Base-by-base conservation (phyloP, 1,140 invertebrate genomes). In the Globodera ellingtonae region DNA sequence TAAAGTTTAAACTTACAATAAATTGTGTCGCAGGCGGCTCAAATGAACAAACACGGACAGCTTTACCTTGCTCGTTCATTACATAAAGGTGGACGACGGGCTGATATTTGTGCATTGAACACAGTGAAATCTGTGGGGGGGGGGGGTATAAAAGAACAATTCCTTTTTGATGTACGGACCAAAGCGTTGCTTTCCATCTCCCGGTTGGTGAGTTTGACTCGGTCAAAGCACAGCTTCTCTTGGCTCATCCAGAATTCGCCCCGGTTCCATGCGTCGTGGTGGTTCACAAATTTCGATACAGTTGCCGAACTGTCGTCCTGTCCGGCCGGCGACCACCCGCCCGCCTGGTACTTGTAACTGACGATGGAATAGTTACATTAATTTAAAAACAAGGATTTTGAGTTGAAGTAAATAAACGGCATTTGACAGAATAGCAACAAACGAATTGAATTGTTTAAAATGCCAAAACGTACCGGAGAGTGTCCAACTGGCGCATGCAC, bases 81-180 rank as follows among this genome's bases (percentile, higher is more conserved):
- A 65, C n/a, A 56, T 48, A 70, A n/a, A 83, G 66, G 4, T 21
- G 35, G 4, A 83, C 50, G 21, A 84, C 83, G 35, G 82, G 82
- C 62, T 81, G 82, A 67, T 83, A 83, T 66, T 83, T 83, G 71
- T 81, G 47, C 82, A 83, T 83, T 59, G 82, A 83, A 8, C 50
- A 62, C 5, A 82, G 44, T 15, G 81, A 82, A 50, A 82, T 46
- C 81, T 82, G 65, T 24, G 35, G 52, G 52, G 52, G 52, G 52
- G 52, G 13, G 13, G 56, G 56, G 56, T 6, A 46, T 79, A 35
- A 82, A 77, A 15, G 21, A 18, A 48, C 21, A 84, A 81, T 48
- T 50, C n/a, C 6, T 15, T 81, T 52, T 69, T 48, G 47, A 13
- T 62, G 50, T 2, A 56, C 82, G 66, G 15, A 74, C 50, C 69